Evolutionary conservation across 2,113 vertebrate species (phyloP).

Genomic region (Stercorarius parasiticus): DNA sequence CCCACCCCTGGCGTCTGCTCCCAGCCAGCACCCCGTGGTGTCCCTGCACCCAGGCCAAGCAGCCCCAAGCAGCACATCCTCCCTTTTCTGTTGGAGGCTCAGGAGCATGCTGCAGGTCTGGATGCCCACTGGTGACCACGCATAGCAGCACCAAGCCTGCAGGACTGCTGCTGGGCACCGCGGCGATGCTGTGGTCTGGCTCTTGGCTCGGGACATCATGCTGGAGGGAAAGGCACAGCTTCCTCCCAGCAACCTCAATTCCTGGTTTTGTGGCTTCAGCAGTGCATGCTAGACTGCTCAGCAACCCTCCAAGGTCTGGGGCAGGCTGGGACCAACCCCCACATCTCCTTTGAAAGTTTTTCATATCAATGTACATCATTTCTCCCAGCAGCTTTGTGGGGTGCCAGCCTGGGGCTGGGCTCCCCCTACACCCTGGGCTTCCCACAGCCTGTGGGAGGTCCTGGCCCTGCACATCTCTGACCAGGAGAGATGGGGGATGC

Average conservation of each 20-base stretch:
- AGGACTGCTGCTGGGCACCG: neutral
- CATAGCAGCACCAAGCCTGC: neutral
- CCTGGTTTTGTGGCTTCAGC: neutral
- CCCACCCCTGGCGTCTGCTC: neutral
- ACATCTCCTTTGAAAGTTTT: neutral
- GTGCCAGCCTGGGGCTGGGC: neutral
- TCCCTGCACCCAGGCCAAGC: neutral
- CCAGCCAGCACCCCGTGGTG: neutral
- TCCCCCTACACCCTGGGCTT: rapidly evolving
- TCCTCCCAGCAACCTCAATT: neutral
- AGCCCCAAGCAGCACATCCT: neutral
- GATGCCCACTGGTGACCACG: rapidly evolving
- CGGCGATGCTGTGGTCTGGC: neutral
- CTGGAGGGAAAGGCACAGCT: neutral
- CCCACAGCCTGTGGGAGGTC: neutral
- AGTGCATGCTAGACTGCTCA: rapidly evolving
- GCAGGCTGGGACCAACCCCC: rapidly evolving
- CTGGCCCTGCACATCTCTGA: neutral
- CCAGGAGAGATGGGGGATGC: neutral
- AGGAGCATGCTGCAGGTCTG: neutral
- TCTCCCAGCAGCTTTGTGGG: neutral
- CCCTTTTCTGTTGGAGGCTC: neutral
- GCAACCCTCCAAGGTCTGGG: neutral
- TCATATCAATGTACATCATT: rapidly evolving
- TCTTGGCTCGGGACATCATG: rapidly evolving